Percentiles rank a stretch among this genome's conserved stretches.
These are phyloP conservation scores for Anhinga rufa DNA, from an alignment of 2,113 vertebrate species.

Conservation along the genomic window DNA sequence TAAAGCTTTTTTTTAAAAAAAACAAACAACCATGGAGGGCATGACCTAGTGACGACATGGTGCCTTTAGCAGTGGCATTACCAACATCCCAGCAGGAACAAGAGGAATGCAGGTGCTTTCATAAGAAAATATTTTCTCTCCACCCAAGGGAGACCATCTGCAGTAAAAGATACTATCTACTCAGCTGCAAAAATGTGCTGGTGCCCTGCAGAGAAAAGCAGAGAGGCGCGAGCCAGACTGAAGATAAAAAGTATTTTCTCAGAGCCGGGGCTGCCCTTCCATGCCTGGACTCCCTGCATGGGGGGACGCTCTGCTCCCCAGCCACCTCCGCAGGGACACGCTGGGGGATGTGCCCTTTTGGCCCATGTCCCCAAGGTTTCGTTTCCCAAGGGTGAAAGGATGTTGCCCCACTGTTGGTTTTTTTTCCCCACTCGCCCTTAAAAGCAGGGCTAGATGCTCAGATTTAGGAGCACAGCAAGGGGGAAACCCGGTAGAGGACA, in stretches of 20 bases:
- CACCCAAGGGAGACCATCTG: not conserved
- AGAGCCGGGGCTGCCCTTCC: not conserved
- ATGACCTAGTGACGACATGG: not conserved
- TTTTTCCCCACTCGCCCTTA: not conserved
- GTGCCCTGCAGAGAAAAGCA: not conserved
- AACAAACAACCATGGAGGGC: not conserved
- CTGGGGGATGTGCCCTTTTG: not conserved
- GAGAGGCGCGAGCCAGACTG: not conserved
- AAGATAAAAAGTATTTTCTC: not conserved
- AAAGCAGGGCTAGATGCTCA: not conserved
- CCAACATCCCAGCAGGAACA: not conserved
- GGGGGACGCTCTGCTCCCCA: rapidly evolving
- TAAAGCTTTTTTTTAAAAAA: not conserved
- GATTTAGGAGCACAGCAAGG: not conserved
- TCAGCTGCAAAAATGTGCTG: not conserved
- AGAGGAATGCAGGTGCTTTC: conserved; percentile 17
- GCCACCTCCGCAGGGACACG: not conserved
- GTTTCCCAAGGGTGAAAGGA: not conserved
- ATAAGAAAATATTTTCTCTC: not conserved
- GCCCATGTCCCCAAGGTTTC: not conserved
- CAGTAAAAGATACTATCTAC: not conserved
- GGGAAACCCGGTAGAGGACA: not conserved
- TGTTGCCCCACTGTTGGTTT: not conserved
- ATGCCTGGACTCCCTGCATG: not conserved
- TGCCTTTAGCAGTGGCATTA: not conserved